These are phyloP conservation scores for Pachyuromys duprasi DNA, from an alignment of 2,797 vertebrate species.

Conservation along the genomic window DNA sequence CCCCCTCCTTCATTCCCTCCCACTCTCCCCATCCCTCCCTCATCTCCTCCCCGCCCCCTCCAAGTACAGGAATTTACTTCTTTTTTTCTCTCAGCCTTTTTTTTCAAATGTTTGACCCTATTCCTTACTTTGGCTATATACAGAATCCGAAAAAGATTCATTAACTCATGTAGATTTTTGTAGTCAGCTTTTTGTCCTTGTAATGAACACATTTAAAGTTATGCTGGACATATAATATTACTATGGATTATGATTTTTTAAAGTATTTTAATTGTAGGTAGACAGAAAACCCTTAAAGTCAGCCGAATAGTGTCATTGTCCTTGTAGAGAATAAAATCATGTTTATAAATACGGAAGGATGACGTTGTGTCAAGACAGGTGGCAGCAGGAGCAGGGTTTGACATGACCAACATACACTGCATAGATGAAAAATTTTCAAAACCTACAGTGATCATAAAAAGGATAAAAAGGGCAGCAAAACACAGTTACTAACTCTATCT, in stretches of 20 bases:
- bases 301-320: not conserved
- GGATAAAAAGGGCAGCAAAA: not conserved
- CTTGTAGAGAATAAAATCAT: not conserved
- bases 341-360: not conserved
- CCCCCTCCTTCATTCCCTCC: too few relatives aligned
- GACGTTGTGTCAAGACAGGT: not conserved
- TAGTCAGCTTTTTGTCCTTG: not conserved
- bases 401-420: not conserved
- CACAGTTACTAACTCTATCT: constrained; percentile 43
- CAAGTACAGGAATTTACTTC: constrained; percentile 14
- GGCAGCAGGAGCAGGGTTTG: too few relatives aligned
- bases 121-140: not conserved
- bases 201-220: constrained; percentile 42
- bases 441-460: not conserved
- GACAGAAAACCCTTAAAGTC: constrained; percentile 33
- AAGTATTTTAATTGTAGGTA: constrained; percentile 36
- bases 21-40: too few relatives aligned
- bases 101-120: constrained; percentile 21
- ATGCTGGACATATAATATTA: not conserved
- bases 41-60: too few relatives aligned
- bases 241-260: not conserved
- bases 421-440: not conserved
- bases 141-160: not conserved
- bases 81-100: constrained; percentile 11
- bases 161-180: not conserved